These are phyloP conservation scores for Chinchilla lanigera DNA, from an alignment of 2,113 vertebrate genomes.

Conservation along the genomic window DNA sequence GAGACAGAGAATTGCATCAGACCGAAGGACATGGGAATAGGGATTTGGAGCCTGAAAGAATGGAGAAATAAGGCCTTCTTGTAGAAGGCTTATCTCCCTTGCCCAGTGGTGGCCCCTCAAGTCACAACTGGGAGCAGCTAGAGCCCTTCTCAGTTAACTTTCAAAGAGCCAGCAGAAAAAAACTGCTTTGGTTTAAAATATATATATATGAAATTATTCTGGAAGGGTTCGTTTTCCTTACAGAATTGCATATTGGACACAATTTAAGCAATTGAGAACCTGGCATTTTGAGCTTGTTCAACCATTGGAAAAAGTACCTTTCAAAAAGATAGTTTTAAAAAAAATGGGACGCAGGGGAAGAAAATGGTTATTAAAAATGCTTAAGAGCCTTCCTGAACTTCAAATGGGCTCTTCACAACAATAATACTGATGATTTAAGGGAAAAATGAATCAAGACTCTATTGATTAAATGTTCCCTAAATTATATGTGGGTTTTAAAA, in stretches of 20 bases:
- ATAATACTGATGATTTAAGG: conserved; percentile 84
- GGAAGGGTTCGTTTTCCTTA: conserved; percentile 47
- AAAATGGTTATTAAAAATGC: conserved; percentile 84
- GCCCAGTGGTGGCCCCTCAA: not conserved
- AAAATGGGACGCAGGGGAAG: conserved; percentile 67
- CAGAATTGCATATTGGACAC: conserved; percentile 36
- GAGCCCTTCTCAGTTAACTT: not conserved
- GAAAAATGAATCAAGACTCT: conserved; percentile 83
- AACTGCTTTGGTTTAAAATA: not conserved
- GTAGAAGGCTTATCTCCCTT: no score
- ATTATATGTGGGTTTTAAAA: conserved; percentile 80
- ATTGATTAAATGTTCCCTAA: conserved; percentile 84
- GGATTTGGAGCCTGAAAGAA: not conserved
- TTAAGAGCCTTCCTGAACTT: conserved; percentile 83
- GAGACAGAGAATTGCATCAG: not conserved
- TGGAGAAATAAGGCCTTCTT: not conserved
- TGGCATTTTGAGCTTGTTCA: conserved; percentile 76
- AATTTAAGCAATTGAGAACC: conserved; percentile 72
- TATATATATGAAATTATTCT: conserved; percentile 18
- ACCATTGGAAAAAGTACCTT: conserved; percentile 76
- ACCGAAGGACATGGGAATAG: not conserved
- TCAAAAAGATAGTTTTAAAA: conserved; percentile 71
- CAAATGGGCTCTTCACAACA: conserved; percentile 82
- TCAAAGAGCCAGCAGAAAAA: not conserved
- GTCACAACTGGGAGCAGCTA: not conserved